Base-by-base conservation (phyloP, 2,888 invertebrate genomes). In the Caenorhabditis imperialis region DNA sequence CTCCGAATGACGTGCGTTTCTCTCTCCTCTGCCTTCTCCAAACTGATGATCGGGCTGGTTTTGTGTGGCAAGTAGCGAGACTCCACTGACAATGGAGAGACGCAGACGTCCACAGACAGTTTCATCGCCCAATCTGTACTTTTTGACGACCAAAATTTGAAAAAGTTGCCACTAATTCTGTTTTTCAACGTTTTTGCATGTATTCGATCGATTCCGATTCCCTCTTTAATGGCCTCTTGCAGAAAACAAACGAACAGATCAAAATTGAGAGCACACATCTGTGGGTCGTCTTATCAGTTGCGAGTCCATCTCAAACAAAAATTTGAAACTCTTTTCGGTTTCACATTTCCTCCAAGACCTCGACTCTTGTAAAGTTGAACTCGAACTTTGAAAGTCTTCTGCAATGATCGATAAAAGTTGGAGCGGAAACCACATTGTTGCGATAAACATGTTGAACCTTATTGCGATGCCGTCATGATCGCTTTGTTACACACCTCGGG, bases 1-100 rank as follows among this genome's bases (percentile, higher is more conserved):
- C 35, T 33, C 16, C 5, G 16, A 44, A 38, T 67, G 67, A 67
- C 67, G 67, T 48, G 23, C 27, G 40, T 18, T 44, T 53, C 30
- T 14, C 45, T 7, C 25, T 37, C n/a, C 25, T 22, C 33, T 16
- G 7, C 25, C 51, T 47, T 54, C 47, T 23, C 20, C 37, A 23
- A 23, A 51, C 51, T 50, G 55, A 20, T 57, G 57, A 45, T 57
- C 57, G 50, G 67, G 50, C 67, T 67, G 67, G 67, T 67, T 67
- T 50, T 44, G 42, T 30, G 6, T 45, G 38, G 30, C 16, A 38
- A 18, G n/a, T n/a, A 5, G 16, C 33, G 51, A 50, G 25, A 47
- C 23, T 16, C n/a, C 1, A 12, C 8, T n/a, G 18, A 20, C n/a
- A 7, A 10, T 30, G 16, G 4, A 40, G 57, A 50, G 23, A 40